Conservation (phyloP, 2,113 vertebrate genomes). For the Sorex araneus region DNA sequence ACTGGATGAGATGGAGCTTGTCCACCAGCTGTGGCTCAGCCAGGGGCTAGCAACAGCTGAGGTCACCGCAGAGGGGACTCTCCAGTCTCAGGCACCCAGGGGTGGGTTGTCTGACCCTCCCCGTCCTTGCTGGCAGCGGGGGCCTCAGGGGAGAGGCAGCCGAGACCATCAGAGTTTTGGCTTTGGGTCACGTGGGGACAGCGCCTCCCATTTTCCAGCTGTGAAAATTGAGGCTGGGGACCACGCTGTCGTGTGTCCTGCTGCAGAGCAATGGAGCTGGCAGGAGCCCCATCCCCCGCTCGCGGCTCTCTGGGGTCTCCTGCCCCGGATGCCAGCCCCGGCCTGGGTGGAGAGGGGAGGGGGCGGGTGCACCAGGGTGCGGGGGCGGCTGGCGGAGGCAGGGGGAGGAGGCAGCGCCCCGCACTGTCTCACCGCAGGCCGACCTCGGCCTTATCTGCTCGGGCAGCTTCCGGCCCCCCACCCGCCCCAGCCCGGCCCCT, state of each 20-base stretch:
- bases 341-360: not conserved
- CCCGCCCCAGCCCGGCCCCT: slow-evolving; percentile 7
- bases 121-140: too few species aligned
- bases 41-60: not conserved
- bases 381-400: not conserved
- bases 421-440: slow-evolving; percentile 77
- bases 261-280: not conserved
- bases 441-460: slow-evolving; percentile 81
- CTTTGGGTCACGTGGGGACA: not conserved
- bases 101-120: not conserved
- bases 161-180: too few species aligned
- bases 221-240: not conserved
- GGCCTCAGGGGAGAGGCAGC: too few species aligned
- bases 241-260: not conserved
- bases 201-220: not conserved
- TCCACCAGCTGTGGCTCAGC: not conserved
- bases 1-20: not conserved
- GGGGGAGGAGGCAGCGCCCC: slow-evolving; percentile 47
- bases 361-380: not conserved
- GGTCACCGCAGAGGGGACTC: not conserved
- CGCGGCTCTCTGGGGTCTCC: not conserved
- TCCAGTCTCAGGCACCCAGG: too few species aligned
- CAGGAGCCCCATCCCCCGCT: not conserved
- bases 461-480: slow-evolving; percentile 79
- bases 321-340: not conserved